Base-by-base conservation (phyloP, 2,888 invertebrate species). In the Synergus gifuensis region DNA sequence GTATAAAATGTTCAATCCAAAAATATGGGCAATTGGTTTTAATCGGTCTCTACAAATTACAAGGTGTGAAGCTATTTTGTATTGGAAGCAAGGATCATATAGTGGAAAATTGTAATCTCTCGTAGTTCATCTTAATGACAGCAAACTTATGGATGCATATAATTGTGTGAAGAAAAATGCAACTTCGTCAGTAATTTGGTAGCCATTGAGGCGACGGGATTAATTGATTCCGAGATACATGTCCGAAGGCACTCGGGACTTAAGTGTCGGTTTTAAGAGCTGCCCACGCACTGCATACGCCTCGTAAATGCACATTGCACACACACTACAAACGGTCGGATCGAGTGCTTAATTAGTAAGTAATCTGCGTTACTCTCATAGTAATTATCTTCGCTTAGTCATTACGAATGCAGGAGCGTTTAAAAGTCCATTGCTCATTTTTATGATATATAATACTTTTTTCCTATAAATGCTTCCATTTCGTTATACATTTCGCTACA, bases 341-440 rank as follows among this genome's bases (percentile, higher is more conserved):
- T 69, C 69, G 16, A 69, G 28, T 22, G 28, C 49, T 69, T 69
- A 69, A 69, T 69, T 69, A 69, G 49, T 69, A 28, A 46, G 46
- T 49, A 69, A 69, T 69, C 28, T 46, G 49, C 22, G 46, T 46
- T 49, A 7, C 28, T 69, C 67, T 14, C 5, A 22, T 22, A 67
- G 46, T 69, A 69, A 69, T 49, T 49, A 69, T 22, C 49, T 46
- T 69, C 69, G n/a, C 49, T 69, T 49, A 22, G 46, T 28, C 67
- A 49, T 67, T 46, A 28, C 14, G 12, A 69, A 7, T 46, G 69
- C 69, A 69, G 46, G 46, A 69, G 14, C 18, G 14, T 44, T 69
- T 49, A 28, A 69, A 49, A 69, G 22, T 3, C 28, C 49, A 22
- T 46, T 66, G 18, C 42, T 14, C 46, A 42, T 60, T 36, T 36